A percentile compares a stretch with the other conserved stretches of the same genome.
Evolutionary conservation across 2,113 vertebrate species (phyloP).

Genomic region (Ailurus styani): DNA sequence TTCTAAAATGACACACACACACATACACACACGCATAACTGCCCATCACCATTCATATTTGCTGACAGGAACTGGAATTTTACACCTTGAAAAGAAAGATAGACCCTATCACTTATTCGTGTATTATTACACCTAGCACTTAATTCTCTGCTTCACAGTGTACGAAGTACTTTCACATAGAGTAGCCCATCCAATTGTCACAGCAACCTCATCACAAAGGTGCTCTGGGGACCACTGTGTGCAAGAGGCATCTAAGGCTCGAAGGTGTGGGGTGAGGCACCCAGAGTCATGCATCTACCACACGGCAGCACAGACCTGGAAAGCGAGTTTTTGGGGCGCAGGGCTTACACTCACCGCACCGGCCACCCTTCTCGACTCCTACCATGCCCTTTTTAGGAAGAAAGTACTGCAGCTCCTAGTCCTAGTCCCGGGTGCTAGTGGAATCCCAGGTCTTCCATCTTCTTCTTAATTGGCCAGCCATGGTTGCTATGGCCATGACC

Average conservation of each 20-base stretch:
- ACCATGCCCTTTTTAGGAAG: background rate
- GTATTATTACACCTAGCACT: background rate
- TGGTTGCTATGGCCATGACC: background rate
- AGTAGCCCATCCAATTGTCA: background rate
- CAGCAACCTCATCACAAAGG: background rate
- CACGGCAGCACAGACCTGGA: background rate
- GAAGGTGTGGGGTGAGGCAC: background rate
- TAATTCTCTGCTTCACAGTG: background rate
- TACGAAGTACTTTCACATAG: background rate
- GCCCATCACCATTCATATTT: background rate
- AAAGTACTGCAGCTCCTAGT: background rate
- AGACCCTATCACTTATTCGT: background rate
- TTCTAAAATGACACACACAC: background rate
- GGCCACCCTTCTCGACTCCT: background rate
- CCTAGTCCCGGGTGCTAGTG: background rate
- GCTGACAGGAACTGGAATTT: background rate
- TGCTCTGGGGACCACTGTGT: background rate
- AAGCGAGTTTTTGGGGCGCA: background rate
- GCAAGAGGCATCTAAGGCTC: background rate
- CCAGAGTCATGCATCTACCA: background rate
- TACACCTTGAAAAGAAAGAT: background rate
- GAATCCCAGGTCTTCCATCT: background rate
- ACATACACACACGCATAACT: background rate
- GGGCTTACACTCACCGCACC: background rate
- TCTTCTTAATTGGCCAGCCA: background rate